Percentiles rank a stretch among this genome's conserved stretches.
phyloP scores from a whole-genome alignment of 2,113 vertebrate species.

The Ciconia boyciana region DNA sequence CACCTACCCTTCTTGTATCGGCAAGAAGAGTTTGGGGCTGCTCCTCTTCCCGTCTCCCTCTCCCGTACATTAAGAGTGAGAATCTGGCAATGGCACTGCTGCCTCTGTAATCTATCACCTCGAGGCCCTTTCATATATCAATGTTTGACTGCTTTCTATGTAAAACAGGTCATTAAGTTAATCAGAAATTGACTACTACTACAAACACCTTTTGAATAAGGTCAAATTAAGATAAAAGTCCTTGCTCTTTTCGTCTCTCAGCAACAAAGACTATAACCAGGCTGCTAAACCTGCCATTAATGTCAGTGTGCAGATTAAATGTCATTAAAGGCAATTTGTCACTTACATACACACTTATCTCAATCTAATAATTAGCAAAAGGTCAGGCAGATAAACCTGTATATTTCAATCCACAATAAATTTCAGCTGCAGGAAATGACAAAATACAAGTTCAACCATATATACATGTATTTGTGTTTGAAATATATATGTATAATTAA shows the following conservation, averaged over 20 bases:
- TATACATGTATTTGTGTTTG: neutral
- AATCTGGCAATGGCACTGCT: neutral
- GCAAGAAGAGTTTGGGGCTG: neutral
- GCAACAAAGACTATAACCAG: constrained; percentile 63
- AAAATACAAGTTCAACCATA: constrained; percentile 29
- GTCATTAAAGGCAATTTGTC: constrained; percentile 78
- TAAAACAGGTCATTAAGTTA: constrained; percentile 75
- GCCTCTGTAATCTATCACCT: neutral
- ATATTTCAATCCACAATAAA: constrained; percentile 51
- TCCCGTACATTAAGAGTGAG: neutral
- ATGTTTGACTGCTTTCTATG: constrained; percentile 69
- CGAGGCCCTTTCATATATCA: constrained; percentile 53
- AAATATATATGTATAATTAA: neutral
- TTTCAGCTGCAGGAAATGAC: constrained; percentile 42
- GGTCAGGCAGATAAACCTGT: constrained; percentile 70
- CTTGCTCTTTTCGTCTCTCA: constrained; percentile 54
- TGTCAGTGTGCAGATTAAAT: constrained; percentile 73
- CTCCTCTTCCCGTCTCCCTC: neutral
- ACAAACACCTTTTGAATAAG: constrained; percentile 75
- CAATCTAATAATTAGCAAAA: constrained; percentile 76
- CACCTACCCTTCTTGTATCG: neutral
- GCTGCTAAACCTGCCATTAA: constrained; percentile 68
- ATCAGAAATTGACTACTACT: constrained; percentile 71
- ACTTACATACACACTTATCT: constrained; percentile 71
- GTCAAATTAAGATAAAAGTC: constrained; percentile 76